Percentiles rank a stretch among this genome's conserved stretches.
phyloP scores from a whole-genome alignment of 2,888 invertebrate species.

The Drosophila cyrtoloma region DNA sequence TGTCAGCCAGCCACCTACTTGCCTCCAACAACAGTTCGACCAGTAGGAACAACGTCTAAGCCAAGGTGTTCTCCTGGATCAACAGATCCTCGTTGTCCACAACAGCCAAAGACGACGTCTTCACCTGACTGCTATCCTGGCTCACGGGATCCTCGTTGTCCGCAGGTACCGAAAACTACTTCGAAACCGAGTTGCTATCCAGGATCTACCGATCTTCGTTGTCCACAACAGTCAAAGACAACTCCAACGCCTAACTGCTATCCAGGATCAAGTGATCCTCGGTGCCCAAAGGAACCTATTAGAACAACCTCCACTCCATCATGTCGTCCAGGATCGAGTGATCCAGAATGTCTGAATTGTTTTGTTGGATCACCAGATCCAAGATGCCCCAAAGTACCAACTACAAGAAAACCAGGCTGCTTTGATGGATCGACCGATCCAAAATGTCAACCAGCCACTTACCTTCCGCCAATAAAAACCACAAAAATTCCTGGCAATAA shows the following conservation, averaged over 20 bases:
- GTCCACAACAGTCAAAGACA: conserved; percentile 52
- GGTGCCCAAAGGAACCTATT: conserved; percentile 53
- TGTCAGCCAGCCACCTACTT: not conserved
- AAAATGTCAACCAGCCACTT: conserved; percentile 54
- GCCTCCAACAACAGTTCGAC: not conserved
- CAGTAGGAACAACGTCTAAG: not conserved
- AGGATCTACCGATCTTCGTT: conserved; percentile 66
- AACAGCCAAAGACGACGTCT: too few relatives aligned
- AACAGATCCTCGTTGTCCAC: too few relatives aligned
- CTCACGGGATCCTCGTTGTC: not conserved
- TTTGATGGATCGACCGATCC: conserved; percentile 84
- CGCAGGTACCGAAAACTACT: too few relatives aligned
- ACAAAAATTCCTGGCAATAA: conserved; percentile 31
- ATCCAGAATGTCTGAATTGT: conserved; percentile 76
- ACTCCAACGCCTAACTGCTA: conserved; percentile 22
- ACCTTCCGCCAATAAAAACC: conserved; percentile 47
- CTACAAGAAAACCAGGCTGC: conserved; percentile 64
- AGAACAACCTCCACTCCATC: conserved; percentile 3
- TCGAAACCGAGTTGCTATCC: conserved; percentile 23
- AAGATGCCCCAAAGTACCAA: conserved; percentile 45
- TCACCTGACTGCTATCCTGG: not conserved
- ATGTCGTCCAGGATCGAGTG: conserved; percentile 73
- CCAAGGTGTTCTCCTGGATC: not conserved
- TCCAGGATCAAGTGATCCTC: conserved; percentile 67
- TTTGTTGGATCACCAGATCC: conserved; percentile 82